Evolutionary conservation across 2,888 invertebrate genomes (phyloP), one percentile per base, ranked within the genome.

Genomic region (Ligdia adustata): DNA sequence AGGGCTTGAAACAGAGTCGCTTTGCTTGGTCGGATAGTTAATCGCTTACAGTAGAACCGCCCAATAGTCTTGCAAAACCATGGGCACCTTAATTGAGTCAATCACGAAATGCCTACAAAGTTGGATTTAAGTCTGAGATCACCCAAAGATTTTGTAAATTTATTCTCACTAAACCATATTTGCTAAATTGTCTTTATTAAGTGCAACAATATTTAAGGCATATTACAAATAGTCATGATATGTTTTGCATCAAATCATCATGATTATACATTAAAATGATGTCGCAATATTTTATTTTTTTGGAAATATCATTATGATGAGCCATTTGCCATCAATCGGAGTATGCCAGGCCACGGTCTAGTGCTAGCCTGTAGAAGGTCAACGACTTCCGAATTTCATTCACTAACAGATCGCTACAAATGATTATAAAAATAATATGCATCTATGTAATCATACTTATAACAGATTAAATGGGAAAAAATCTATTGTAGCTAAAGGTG

Each of bases 381-480:
- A 74, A 62, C 72, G 77, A 78, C 78, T 66, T 62, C 55, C 57
- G 56, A 63, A 63, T 61, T 64, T 65, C 59, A 58, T 60, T 50
- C 41, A 55, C 29, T 49, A 48, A 46, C 49, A 51, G 60, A 60
- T 60, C 53, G 52, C 31, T 47, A 48, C 46, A 52, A 47, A 40
- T 48, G 57, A 60, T 60, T 57, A 57, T 14, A 6, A 53, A n/a
- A 57, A 47, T 34, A 34, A 35, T 37, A 52, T 49, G 35, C 34
- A 53, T 32, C 53, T 52, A 52, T 53, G 29, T 47, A 43, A 46
- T 44, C 26, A 31, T 9, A 28, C 18, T 13, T n/a, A 7, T n/a
- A n/a, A n/a, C n/a, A 28, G n/a, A 46, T 47, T 35, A 29, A 9
- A 24, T 15, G 28, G 33, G 40, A 34, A 22, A 37, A 27, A 29